Evolutionary conservation across 2,888 invertebrate genomes (phyloP), one percentile per base, ranked within the genome.

Genomic region (Brachycybe producta): DNA sequence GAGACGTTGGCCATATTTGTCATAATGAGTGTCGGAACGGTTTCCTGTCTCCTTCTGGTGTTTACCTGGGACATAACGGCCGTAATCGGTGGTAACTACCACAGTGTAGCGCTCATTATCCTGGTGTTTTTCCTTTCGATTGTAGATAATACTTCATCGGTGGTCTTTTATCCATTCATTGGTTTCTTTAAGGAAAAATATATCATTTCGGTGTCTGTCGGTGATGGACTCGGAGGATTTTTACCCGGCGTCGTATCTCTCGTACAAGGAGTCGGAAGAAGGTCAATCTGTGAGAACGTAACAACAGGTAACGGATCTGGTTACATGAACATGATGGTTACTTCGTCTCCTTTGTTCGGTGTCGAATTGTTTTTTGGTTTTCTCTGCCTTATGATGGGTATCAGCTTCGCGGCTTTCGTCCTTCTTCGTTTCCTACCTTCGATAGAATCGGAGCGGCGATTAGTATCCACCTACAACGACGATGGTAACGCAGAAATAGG

Each of bases 151-250:
- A 84, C 84, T 19, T 84, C 85, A 57, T 84, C 86, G 1, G 84
- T 90, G 52, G 71, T 86, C 11, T 90, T 84, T 63, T 78, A 88
- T 69, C 87, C 88, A 5, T 86, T 82, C 65, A 78, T 90, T 76
- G 76, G 70, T 1, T 59, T 64, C 58, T 85, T 80, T 63, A 63
- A 65, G 23, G 77, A 79, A 52, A 71, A 76, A 43, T 88, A 86
- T 63, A 71, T 90, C 57, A 77, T 80, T 1, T 84, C 84, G 1
- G 86, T 84, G 65, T 77, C 86, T 54, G 77, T 84, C 51, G 87
- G 87, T n/a, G 85, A 86, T 68, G 82, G 84, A 0, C 67, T 85
- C 30, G 82, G 83, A 61, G 86, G 87, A 0, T 76, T 90, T 58
- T 59, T 87, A 52, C 85, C 90, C 2, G 82, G 84, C 61, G 66